Evolutionary conservation across 2,888 invertebrate genomes (phyloP).

Genomic region (Himalopsyche tibetana): DNA sequence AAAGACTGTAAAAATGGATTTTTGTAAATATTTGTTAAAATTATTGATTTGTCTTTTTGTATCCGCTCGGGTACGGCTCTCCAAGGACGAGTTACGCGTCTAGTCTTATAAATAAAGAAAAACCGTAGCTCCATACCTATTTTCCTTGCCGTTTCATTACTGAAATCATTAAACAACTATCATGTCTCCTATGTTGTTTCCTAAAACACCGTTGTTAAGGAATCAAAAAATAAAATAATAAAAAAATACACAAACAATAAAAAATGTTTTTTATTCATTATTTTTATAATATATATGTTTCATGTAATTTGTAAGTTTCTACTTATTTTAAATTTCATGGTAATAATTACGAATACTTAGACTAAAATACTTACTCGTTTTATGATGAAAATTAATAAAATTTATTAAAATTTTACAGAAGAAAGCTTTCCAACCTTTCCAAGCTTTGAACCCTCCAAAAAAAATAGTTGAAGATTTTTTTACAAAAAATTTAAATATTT

Average conservation of each 20-base stretch:
- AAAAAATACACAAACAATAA: slow-evolving; percentile 60
- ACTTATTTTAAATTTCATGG: too few relatives aligned
- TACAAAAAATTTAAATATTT: too few relatives aligned
- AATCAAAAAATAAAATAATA: slow-evolving; percentile 60
- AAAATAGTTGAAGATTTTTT: too few relatives aligned
- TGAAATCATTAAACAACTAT: slow-evolving; percentile 37
- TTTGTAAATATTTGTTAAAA: slow-evolving; percentile 64
- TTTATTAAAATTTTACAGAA: too few relatives aligned
- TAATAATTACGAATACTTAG: too few relatives aligned
- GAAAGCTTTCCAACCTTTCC: too few relatives aligned
- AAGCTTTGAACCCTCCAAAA: too few relatives aligned
- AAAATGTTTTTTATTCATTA: neutral
- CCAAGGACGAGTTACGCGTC: slow-evolving; percentile 51
- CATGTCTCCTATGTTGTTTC: slow-evolving; percentile 51
- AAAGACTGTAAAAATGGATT: slow-evolving; percentile 65
- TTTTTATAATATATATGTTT: too few relatives aligned
- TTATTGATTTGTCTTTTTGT: slow-evolving; percentile 42
- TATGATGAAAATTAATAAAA: too few relatives aligned
- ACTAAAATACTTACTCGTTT: too few relatives aligned
- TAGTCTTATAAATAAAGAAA: slow-evolving; percentile 58
- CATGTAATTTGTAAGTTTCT: too few relatives aligned
- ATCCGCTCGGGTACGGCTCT: slow-evolving; percentile 31
- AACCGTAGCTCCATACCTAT: slow-evolving; percentile 50
- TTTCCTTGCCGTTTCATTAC: slow-evolving; percentile 49
- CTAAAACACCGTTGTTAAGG: slow-evolving; percentile 55